These are phyloP conservation scores for Conopomorpha cramerella DNA, from an alignment of 1,140 invertebrate species.

Conservation along the genomic window DNA sequence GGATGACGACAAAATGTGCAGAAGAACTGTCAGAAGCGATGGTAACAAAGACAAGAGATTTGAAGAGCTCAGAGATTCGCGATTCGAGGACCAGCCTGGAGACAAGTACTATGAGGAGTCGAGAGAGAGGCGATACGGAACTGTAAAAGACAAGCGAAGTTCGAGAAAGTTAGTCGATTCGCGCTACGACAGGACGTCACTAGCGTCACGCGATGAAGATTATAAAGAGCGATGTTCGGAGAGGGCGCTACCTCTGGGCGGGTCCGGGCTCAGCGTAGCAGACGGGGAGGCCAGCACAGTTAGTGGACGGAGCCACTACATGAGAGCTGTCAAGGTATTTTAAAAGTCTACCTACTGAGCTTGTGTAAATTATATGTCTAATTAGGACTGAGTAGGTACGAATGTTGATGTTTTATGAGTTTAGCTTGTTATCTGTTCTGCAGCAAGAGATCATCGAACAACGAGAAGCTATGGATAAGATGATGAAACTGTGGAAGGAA, in stretches of 20 bases:
- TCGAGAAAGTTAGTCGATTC: slow-evolving; percentile 17
- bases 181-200: slow-evolving; percentile 28
- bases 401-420: too few species aligned
- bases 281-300: slow-evolving; percentile 37
- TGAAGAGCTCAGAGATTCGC: too few species aligned
- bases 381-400: too few species aligned
- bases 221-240: slow-evolving; percentile 31
- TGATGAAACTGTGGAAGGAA: slow-evolving; percentile 52
- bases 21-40: slow-evolving; percentile 29
- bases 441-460: slow-evolving; percentile 49
- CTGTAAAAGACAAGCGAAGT: neutral
- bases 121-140: too few species aligned
- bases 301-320: slow-evolving; percentile 38
- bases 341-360: too few species aligned
- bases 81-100: too few species aligned
- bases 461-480: slow-evolving; percentile 49
- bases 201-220: slow-evolving; percentile 32
- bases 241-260: slow-evolving; percentile 33
- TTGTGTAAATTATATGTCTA: too few species aligned
- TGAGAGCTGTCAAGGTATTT: slow-evolving; percentile 37
- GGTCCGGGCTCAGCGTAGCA: slow-evolving; percentile 36
- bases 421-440: too few species aligned
- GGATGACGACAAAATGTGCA: slow-evolving; percentile 14
- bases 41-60: slow-evolving; percentile 17
- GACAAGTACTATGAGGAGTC: slow-evolving; percentile 36